Evolutionary conservation across 2,888 invertebrate species (phyloP), one percentile per base, ranked within the genome.

Genomic region (Clistopyga incitator): DNA sequence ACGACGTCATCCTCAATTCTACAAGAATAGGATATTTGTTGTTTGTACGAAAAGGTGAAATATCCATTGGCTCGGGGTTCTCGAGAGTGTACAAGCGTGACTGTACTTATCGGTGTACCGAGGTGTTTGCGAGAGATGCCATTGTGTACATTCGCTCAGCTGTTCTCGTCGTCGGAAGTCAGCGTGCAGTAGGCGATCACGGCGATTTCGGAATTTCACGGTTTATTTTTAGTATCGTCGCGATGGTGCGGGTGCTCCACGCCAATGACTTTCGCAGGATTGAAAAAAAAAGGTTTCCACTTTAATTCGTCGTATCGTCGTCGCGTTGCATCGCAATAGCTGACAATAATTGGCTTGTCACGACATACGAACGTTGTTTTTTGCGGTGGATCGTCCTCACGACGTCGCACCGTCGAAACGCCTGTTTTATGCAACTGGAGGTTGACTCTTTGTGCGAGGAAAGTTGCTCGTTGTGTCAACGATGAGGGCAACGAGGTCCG

Each of bases 401-500:
- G 77, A 67, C 67, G 50, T 77, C 47, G 29, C 52, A 52, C 20
- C 64, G 65, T 68, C 25, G 50, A 50, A 80, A 71, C 54, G 71
- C 68, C 56, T 18, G 18, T 77, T 81, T 80, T 77, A 82, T 84
- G 81, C 75, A 74, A 79, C 78, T 78, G 42, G 45, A 20, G 64
- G 20, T 78, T 13, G 59, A 47, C 42, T 38, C 54, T 29, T 61
- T 47, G 64, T 75, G 64, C 54, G 75, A 65, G 50, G 29, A 54
- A 75, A 68, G 70, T 82, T 82, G 67, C 54, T 64, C 68, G 61
- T 78, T 68, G 61, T 18, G 72, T 56, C 54, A 84, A 89, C 81
- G 81, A 93, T 93, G 93, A 91, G 86, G 84, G 89, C 88, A 82
- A 90, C 88, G 80, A 92, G 89, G 81, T 85, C 91, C 52, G 93